Conservation (phyloP, 1,140 invertebrate species). For the Drosophila nigromelanica region DNA sequence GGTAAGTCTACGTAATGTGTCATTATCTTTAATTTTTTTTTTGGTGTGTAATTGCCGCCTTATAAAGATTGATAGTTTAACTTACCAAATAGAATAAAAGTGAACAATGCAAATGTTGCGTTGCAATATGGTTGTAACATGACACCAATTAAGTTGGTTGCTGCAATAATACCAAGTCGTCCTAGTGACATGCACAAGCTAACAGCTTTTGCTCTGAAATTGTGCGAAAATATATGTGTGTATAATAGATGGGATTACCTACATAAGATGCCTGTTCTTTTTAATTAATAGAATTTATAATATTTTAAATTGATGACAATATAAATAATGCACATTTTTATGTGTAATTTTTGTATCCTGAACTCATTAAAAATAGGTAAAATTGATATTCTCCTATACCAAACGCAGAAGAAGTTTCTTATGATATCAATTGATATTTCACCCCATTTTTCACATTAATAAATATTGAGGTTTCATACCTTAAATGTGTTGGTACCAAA, state of each 20-base stretch:
- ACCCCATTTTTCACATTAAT: no score
- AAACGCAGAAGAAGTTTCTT: no score
- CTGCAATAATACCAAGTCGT: conserved; percentile 85
- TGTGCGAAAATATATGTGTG: background rate
- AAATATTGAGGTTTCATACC: conserved; percentile 50
- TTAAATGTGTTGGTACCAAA: conserved; percentile 84
- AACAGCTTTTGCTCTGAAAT: conserved; percentile 86
- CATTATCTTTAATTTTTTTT: no score
- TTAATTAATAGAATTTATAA: no score
- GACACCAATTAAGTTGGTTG: conserved; percentile 85
- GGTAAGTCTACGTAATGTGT: no score
- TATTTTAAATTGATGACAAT: no score
- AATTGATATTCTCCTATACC: no score
- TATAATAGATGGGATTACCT: background rate
- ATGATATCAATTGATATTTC: no score
- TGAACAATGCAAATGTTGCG: conserved; percentile 82
- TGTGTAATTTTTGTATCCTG: no score
- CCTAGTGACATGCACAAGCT: conserved; percentile 86
- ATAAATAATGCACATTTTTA: no score
- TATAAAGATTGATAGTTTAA: background rate
- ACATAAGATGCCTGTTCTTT: background rate
- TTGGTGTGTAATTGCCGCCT: no score
- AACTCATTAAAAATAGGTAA: no score
- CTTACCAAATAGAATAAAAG: conserved; percentile 60
- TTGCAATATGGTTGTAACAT: conserved; percentile 85